A percentile compares a stretch with the other conserved stretches of the same genome.
Evolutionary conservation across 2,888 invertebrate genomes (phyloP).

Genomic region (Acleris holmiana): DNA sequence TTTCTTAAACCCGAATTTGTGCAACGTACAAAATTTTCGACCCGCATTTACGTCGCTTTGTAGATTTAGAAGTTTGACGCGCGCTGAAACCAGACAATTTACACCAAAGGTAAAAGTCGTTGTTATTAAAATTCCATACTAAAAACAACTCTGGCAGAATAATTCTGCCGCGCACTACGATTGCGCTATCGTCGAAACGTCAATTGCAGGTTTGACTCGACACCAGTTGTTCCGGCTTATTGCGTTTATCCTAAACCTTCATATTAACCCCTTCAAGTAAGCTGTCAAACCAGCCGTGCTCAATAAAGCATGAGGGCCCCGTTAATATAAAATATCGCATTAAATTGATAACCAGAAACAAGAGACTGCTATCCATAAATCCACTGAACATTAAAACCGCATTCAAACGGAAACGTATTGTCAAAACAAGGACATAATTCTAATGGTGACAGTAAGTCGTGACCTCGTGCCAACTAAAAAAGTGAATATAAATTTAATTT

Average conservation of each 20-base stretch:
- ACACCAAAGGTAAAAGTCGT: conserved; percentile 8
- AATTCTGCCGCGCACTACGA: conserved; percentile 50
- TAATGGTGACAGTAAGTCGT: conserved; percentile 79
- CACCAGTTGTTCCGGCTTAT: conserved; percentile 82
- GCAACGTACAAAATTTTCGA: conserved; percentile 75
- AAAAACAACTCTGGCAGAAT: conserved; percentile 36
- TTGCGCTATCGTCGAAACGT: conserved; percentile 74
- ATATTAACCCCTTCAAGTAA: conserved; percentile 82
- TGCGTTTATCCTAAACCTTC: conserved; percentile 79
- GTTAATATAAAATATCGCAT: conserved; percentile 67
- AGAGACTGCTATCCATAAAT: conserved; percentile 71
- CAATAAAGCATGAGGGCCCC: conserved; percentile 71
- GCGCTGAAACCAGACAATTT: conserved; percentile 27
- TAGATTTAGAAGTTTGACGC: conserved; percentile 42
- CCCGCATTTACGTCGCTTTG: conserved; percentile 76
- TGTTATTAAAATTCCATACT: conserved; percentile 13
- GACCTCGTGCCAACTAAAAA: conserved; percentile 78
- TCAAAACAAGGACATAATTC: conserved; percentile 78
- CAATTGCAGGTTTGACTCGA: conserved; percentile 77
- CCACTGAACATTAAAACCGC: conserved; percentile 68
- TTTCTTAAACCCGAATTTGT: conserved; percentile 82
- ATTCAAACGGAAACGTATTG: conserved; percentile 68
- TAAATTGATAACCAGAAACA: conserved; percentile 75
- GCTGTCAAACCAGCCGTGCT: conserved; percentile 76
- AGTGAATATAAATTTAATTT: conserved; percentile 78